Conservation (phyloP, 2,797 vertebrate species). For the Liparis tanakae region DNA sequence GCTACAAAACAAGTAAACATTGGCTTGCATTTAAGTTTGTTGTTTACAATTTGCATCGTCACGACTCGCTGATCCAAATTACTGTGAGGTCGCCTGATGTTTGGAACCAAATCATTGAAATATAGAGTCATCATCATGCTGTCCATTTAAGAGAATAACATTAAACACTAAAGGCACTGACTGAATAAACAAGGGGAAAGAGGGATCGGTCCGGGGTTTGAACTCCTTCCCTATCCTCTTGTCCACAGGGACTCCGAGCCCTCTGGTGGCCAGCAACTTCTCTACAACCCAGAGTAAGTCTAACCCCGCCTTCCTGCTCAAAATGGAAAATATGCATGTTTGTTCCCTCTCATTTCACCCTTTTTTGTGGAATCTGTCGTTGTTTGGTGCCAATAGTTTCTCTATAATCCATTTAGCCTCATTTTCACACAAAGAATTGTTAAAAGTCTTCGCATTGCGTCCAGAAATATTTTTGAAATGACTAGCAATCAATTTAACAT, state of each 20-base stretch:
- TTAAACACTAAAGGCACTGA: conserved; percentile 6
- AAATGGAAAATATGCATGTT: conserved; percentile 37
- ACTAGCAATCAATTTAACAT: conserved; percentile 1
- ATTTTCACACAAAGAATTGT: conserved; percentile 20
- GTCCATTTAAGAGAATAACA: neutral
- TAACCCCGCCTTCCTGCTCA: conserved; percentile 52
- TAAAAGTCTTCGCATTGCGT: conserved; percentile 17
- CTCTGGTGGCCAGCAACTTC: conserved; percentile 89
- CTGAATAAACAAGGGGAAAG: conserved; percentile 33
- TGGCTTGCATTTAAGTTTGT: neutral
- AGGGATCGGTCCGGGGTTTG: conserved; percentile 7
- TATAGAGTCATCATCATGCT: neutral
- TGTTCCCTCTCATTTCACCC: conserved; percentile 44
- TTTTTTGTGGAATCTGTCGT: conserved; percentile 34
- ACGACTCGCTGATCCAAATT: neutral
- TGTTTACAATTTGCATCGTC: neutral
- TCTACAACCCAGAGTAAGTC: conserved; percentile 90
- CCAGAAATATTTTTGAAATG: conserved; percentile 12
- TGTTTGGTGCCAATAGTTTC: conserved; percentile 30
- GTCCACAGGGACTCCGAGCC: conserved; percentile 89
- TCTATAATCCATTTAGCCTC: conserved; percentile 34
- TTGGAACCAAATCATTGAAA: neutral
- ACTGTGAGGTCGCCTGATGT: neutral
- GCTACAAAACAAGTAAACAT: conserved; percentile 13
- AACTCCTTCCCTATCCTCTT: conserved; percentile 57